Conservation (phyloP, 2,113 vertebrate species). For the Cottus gobio region DNA sequence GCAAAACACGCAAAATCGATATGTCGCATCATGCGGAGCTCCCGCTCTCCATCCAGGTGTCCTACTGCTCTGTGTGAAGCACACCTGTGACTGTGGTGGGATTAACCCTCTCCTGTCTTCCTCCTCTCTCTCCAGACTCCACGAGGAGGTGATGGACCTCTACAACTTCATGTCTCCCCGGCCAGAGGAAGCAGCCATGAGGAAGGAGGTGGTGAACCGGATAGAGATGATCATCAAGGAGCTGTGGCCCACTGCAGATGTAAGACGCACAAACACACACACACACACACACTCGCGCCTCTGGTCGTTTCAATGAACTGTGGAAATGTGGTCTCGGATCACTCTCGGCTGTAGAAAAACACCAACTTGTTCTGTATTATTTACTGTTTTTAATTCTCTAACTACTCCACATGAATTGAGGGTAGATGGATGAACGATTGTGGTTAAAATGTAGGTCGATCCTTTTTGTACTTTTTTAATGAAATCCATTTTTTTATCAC, state of each 20-base stretch:
- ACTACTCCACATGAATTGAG: no score
- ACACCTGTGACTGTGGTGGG: background rate
- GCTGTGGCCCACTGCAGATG: conserved; percentile 95
- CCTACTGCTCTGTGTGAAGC: background rate
- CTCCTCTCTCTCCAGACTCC: conserved; percentile 84
- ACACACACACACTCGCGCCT: no score
- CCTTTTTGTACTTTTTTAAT: no score
- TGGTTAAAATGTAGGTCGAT: background rate
- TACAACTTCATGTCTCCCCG: conserved; percentile 98
- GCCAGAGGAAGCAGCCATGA: conserved; percentile 96
- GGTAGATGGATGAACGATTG: background rate
- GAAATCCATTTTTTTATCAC: no score
- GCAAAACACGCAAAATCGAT: background rate
- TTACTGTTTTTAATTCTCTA: background rate
- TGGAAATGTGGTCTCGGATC: background rate
- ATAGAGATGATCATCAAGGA: conserved; percentile 97
- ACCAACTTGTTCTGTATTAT: background rate
- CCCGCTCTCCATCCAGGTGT: background rate
- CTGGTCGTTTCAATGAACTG: conserved; percentile 4
- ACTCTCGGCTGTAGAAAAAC: no score
- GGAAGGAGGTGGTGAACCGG: conserved; percentile 95
- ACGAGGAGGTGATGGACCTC: conserved; percentile 98
- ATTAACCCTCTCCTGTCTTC: background rate
- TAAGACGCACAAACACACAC: conserved; percentile 76
- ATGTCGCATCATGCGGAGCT: background rate